These are phyloP conservation scores for Brachyhypopomus occidentalis DNA, from an alignment of 2,113 vertebrate species.

Conservation along the genomic window DNA sequence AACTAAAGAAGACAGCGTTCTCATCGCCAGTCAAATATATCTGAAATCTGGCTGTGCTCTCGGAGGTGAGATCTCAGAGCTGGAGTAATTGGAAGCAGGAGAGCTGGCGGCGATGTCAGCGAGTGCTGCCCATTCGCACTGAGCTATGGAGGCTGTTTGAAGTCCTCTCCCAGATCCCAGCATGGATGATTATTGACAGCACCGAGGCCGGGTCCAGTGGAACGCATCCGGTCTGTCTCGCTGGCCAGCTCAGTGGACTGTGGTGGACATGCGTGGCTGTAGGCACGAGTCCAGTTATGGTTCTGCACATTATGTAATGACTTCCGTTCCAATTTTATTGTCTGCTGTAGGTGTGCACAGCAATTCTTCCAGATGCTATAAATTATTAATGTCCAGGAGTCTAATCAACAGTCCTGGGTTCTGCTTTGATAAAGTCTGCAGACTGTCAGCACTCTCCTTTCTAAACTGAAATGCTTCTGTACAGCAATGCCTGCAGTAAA, in stretches of 20 bases:
- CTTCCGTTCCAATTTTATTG: conserved; percentile 14
- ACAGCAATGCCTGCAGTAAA: not conserved
- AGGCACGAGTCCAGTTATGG: not conserved
- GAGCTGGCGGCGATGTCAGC: conserved; percentile 9
- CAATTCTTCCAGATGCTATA: not conserved
- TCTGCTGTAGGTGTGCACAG: not conserved
- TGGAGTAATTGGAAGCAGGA: conserved; percentile 24
- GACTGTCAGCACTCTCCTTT: not conserved
- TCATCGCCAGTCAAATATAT: conserved; percentile 29
- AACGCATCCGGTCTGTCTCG: conserved; percentile 13
- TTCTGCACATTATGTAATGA: conserved; percentile 16
- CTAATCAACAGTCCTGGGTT: too few relatives aligned
- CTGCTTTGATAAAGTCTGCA: too few relatives aligned
- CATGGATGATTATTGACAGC: conserved; percentile 29
- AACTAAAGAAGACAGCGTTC: not conserved
- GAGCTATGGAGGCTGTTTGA: conserved; percentile 18
- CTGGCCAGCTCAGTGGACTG: not conserved
- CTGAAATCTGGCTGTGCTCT: not conserved
- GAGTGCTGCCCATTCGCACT: conserved; percentile 25
- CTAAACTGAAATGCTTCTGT: not conserved
- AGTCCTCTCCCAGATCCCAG: not conserved
- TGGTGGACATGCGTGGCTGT: not conserved
- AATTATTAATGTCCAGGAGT: too few relatives aligned
- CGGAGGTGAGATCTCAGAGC: conserved; percentile 26
- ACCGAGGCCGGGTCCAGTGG: not conserved